Base-by-base conservation (phyloP, 2,113 vertebrate genomes). In the Cephalopholis sonnerati region DNA sequence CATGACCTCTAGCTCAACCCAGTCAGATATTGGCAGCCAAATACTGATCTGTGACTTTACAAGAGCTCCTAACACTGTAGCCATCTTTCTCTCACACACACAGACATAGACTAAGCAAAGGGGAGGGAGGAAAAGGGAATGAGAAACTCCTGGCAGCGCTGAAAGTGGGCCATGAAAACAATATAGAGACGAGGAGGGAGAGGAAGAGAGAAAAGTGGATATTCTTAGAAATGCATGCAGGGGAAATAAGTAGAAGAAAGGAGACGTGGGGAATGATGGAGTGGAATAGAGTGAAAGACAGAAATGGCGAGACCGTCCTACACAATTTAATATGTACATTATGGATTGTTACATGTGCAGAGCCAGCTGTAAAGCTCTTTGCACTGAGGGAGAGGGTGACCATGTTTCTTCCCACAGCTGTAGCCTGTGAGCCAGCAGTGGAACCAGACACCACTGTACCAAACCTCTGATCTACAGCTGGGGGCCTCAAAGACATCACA, bases 391-490 rank as follows among this genome's bases (percentile, higher is more conserved):
- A 55, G 50, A 50, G 53, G 71, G 24, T 24, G 51, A 50, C 58
- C 51, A 1, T 57, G 70, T 64, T 62, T 61, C 72, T 70, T 80
- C 27, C 71, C 78, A 89, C 83, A 83, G 84, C 79, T 84, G 81
- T 50, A 85, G 78, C 63, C 78, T 57, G 77, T 15, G 48, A 75
- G 65, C 62, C 79, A 54, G 71, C 25, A 25, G 4, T 27, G 79
- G 75, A 89, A 81, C 69, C 70, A 79, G 69, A 90, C 72, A 75
- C 82, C 74, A 67, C 77, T 66, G 70, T 61, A 77, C 74, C 63
- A 84, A 82, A 77, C 65, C 82, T 87, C 80, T 70, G 72, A 83
- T 84, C 67, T 87, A 72, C 88, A 89, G 88, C 86, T 86, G 87
- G 74, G 69, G 72, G 74, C 70, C 54, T 74, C 62, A 76, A 67